These are phyloP conservation scores for Delichon dasypus DNA, from an alignment of 2,797 vertebrate species.

Conservation along the genomic window DNA sequence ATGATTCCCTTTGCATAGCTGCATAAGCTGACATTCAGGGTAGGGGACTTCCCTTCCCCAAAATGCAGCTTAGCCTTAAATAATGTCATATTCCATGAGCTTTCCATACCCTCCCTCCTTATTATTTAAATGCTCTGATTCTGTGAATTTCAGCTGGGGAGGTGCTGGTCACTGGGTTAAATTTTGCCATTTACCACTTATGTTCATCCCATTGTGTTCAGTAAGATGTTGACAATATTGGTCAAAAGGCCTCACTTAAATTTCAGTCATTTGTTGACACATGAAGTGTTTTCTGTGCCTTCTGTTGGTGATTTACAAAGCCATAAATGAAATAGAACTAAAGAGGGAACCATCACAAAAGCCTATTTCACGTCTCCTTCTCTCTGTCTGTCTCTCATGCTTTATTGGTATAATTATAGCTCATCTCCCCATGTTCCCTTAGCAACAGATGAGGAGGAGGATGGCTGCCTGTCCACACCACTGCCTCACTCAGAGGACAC, in stretches of 20 bases:
- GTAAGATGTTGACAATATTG: not conserved
- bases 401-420: slow-evolving; percentile 47
- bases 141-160: not conserved
- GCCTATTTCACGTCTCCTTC: not conserved
- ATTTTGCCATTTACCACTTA: not conserved
- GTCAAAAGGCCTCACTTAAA: not conserved
- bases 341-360: not conserved
- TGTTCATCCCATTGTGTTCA: not conserved
- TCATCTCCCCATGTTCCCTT: slow-evolving; percentile 28
- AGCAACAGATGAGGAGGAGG: slow-evolving; percentile 52
- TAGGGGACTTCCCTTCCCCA: not conserved
- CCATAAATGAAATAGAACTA: not conserved
- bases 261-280: not conserved
- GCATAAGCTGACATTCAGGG: not conserved
- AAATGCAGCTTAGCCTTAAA: not conserved
- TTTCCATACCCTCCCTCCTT: not conserved
- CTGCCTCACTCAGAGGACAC: not conserved
- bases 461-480: not conserved
- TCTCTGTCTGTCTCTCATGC: slow-evolving; percentile 15
- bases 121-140: not conserved
- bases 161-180: not conserved
- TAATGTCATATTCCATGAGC: not conserved
- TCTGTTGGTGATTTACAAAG: not conserved
- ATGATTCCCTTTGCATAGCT: not conserved
- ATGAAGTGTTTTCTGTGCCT: not conserved